A percentile compares a stretch with the other conserved stretches of the same genome.
Evolutionary conservation across 2,888 invertebrate species (phyloP).

Genomic region (Cinara cedri): DNA sequence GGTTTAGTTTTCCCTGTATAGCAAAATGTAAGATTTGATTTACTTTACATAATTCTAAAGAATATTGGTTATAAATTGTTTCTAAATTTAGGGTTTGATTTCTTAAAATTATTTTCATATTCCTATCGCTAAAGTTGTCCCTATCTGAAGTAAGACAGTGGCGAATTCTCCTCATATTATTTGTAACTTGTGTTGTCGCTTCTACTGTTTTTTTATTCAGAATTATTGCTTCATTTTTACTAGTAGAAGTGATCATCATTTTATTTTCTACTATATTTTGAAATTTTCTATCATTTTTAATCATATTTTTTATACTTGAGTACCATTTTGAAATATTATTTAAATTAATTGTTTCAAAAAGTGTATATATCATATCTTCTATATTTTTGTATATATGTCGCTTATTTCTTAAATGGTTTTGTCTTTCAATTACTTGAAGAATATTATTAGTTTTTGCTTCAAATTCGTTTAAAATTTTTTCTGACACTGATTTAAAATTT

Average conservation of each 20-base stretch:
- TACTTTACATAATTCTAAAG: background rate
- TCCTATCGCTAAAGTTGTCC: background rate
- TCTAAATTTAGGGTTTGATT: background rate
- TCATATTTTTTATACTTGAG: background rate
- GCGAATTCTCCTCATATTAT: background rate
- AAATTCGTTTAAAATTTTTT: background rate
- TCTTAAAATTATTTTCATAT: background rate
- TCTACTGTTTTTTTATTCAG: no score
- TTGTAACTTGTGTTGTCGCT: background rate
- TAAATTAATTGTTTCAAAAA: background rate
- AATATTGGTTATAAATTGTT: background rate
- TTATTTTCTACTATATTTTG: background rate
- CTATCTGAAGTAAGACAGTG: background rate
- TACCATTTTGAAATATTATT: background rate
- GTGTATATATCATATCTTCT: background rate
- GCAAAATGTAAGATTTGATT: no score
- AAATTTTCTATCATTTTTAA: background rate
- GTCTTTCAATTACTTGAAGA: background rate
- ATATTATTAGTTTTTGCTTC: background rate
- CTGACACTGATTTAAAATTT: background rate
- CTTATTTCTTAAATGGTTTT: conserved; percentile 1
- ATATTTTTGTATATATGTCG: background rate
- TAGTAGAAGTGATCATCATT: background rate
- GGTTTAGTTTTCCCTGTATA: background rate
- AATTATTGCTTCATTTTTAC: background rate